phyloP scores from a whole-genome alignment of 2,113 vertebrate species.

The Macquaria australasica region DNA sequence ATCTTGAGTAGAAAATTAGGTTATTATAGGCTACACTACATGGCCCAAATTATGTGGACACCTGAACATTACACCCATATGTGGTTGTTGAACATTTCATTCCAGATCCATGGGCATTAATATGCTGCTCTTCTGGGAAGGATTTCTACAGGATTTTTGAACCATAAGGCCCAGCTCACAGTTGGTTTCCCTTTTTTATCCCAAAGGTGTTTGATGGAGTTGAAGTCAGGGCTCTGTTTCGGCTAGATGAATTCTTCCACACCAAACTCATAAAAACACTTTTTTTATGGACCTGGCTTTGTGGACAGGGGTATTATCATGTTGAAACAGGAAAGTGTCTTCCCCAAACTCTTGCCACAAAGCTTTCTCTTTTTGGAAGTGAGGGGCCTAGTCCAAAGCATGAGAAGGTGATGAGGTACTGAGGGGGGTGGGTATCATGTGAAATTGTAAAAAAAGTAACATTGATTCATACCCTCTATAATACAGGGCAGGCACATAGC shows the following conservation, averaged over 20 bases:
- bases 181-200: not conserved
- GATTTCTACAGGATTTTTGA: not conserved
- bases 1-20: slow-evolving; percentile 6
- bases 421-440: not conserved
- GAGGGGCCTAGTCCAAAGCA: not conserved
- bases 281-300: not conserved
- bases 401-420: not conserved
- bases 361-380: not conserved
- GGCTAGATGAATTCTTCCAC: not conserved
- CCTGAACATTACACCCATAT: not conserved
- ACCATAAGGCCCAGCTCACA: not conserved
- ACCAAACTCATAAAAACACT: not conserved
- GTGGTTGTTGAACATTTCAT: not conserved
- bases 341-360: not conserved
- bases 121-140: not conserved
- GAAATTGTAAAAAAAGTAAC: not conserved
- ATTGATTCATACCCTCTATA: not conserved
- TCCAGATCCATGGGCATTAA: not conserved
- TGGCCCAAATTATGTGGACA: not conserved
- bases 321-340: too few species aligned
- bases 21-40: not conserved
- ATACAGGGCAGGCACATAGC: not conserved
- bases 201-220: not conserved
- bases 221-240: not conserved
- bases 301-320: too few species aligned